phyloP scores from a whole-genome alignment of 1,140 invertebrate species.

The Scylla paramamosain region DNA sequence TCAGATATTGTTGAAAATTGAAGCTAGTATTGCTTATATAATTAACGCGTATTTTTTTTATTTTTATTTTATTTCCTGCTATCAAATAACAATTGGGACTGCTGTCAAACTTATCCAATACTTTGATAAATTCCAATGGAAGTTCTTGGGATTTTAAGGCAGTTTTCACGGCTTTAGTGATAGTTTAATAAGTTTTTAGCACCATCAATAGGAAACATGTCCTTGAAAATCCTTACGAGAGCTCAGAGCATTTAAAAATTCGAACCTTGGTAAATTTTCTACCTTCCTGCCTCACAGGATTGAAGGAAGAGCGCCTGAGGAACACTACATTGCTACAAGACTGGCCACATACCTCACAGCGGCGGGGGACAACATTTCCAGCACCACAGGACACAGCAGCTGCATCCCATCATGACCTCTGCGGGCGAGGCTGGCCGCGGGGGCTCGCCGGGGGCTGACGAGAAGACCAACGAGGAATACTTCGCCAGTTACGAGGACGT shows the following conservation, averaged over 20 bases:
- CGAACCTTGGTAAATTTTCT: too few species aligned
- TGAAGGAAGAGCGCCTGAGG: too few species aligned
- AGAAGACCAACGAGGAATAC: slow-evolving; percentile 73
- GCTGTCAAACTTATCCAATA: too few species aligned
- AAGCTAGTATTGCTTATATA: not conserved
- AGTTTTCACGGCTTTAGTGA: too few species aligned
- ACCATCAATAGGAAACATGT: too few species aligned
- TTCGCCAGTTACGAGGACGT: slow-evolving; percentile 79
- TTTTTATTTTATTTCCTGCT: not conserved
- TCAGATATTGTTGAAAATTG: too few species aligned
- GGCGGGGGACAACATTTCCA: not conserved
- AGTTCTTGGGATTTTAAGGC: too few species aligned
- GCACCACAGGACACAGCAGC: not conserved
- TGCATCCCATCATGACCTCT: not conserved
- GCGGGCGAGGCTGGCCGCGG: not conserved
- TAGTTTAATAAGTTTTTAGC: too few species aligned
- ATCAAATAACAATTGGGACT: not conserved
- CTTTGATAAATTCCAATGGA: too few species aligned
- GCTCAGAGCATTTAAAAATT: too few species aligned
- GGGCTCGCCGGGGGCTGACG: not conserved
- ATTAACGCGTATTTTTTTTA: not conserved
- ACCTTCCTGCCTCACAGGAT: not conserved
- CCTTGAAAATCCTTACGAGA: too few species aligned
- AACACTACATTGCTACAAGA: not conserved
- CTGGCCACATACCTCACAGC: not conserved